These are phyloP conservation scores for Hirundichthys speculiger DNA, from an alignment of 2,113 vertebrate species.

Conservation along the genomic window DNA sequence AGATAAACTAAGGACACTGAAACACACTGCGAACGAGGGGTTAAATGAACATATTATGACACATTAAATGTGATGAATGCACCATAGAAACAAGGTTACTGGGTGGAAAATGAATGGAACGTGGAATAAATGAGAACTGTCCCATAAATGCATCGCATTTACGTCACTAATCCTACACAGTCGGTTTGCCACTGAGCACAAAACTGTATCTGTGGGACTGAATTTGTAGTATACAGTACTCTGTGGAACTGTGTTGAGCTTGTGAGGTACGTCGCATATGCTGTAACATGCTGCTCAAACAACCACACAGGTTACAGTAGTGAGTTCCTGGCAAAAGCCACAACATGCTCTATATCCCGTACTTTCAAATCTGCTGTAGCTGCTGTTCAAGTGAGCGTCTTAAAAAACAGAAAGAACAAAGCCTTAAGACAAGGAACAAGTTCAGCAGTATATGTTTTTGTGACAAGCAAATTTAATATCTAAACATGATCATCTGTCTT, in stretches of 20 bases:
- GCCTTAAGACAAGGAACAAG: background rate
- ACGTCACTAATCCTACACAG: constrained; percentile 19
- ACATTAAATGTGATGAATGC: too few species aligned
- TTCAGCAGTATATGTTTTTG: background rate
- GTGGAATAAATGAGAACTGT: constrained; percentile 23
- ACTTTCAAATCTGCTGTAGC: background rate
- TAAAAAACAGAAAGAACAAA: background rate
- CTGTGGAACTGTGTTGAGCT: constrained; percentile 10
- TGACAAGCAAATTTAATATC: background rate
- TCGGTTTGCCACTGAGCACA: background rate
- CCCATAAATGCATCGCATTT: constrained; percentile 9
- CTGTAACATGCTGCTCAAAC: constrained; percentile 17
- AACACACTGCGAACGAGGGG: too few species aligned
- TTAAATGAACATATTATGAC: too few species aligned
- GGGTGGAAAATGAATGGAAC: background rate
- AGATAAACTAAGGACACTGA: too few species aligned
- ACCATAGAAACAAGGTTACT: constrained; percentile 11
- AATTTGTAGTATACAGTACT: background rate
- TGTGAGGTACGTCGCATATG: constrained; percentile 27
- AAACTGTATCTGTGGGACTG: background rate
- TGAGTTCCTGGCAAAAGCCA: constrained; percentile 48
- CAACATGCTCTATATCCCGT: constrained; percentile 36
- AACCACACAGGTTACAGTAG: constrained; percentile 56
- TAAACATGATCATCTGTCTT: background rate
- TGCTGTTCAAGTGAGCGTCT: background rate